Base-by-base conservation (phyloP, 2,888 invertebrate genomes). In the Tortricodes alternella region DNA sequence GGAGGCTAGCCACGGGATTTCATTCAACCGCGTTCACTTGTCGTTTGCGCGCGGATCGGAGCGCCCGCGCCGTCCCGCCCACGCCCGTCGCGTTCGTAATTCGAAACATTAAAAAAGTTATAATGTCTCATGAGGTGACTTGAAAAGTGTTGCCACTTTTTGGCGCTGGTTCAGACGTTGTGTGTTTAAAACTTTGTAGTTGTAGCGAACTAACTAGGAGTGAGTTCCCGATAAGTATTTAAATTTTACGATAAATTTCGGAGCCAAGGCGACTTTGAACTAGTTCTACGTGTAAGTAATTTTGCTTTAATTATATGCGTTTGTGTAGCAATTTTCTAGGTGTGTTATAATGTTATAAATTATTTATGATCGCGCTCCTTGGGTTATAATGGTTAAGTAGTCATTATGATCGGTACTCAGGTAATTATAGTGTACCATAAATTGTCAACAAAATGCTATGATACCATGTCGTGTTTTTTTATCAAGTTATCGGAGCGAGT, bases 71-170 rank as follows among this genome's bases (percentile, higher is more conserved):
- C 66, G 66, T 34, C 58, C 62, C 62, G 44, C 37, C 57, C 66
- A 70, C 68, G 67, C 63, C 63, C 53, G 58, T 66, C 62, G 59
- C 61, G 62, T 61, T 62, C 64, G 59, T 58, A 62, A 66, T 55
- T 61, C 64, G 51, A 65, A 68, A 62, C 49, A 62, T 57, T 24
- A 56, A 63, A 66, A 58, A 62, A 59, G 60, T 62, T 55, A 62
- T 71, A 73, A 80, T 79, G 79, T 76, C 73, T 59, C 60, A 63
- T 62, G 76, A 78, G 58, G 73, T 81, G 66, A 81, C 78, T 66
- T 78, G 68, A 74, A 58, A 59, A 61, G 34, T 13, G 29, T 53
- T 21, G 16, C 9, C 9, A 9, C 13, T 16, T 43, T 27, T 19
- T 8, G 16, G 15, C 16, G 11, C 41, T 15, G 9, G 4, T 21